phyloP scores from a whole-genome alignment of 2,113 vertebrate genomes.

The Halichoerus grypus region DNA sequence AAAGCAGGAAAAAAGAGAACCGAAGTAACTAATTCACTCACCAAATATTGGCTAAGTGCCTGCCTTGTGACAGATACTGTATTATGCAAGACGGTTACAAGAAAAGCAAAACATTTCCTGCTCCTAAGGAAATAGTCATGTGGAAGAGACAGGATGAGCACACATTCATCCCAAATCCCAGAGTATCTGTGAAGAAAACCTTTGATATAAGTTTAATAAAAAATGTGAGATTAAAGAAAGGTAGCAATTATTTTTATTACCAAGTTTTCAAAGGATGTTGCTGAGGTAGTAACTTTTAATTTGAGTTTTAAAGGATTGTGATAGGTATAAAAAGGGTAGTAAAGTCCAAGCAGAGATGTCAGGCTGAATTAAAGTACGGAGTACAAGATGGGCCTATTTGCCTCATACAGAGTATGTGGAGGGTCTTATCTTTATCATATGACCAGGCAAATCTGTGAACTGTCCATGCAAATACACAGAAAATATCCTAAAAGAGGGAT shows the following conservation, averaged over 20 bases:
- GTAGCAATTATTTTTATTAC: background rate
- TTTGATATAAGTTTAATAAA: background rate
- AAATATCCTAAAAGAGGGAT: background rate
- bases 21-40: constrained; percentile 5
- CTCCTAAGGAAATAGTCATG: background rate
- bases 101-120: background rate
- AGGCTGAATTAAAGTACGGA: background rate
- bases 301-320: constrained; percentile 27
- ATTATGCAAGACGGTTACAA: background rate
- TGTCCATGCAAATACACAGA: background rate
- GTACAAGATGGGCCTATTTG: background rate
- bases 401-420: background rate
- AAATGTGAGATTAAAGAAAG: background rate
- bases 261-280: constrained; percentile 20
- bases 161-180: background rate
- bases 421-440: background rate
- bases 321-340: background rate
- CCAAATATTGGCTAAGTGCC: background rate
- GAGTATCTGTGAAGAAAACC: background rate
- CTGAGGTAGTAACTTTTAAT: background rate
- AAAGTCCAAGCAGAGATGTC: background rate
- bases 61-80: background rate
- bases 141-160: background rate
- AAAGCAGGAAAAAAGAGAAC: background rate
- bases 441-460: background rate